Conservation (phyloP, 1,140 invertebrate species). For the Orussus abietinus region DNA sequence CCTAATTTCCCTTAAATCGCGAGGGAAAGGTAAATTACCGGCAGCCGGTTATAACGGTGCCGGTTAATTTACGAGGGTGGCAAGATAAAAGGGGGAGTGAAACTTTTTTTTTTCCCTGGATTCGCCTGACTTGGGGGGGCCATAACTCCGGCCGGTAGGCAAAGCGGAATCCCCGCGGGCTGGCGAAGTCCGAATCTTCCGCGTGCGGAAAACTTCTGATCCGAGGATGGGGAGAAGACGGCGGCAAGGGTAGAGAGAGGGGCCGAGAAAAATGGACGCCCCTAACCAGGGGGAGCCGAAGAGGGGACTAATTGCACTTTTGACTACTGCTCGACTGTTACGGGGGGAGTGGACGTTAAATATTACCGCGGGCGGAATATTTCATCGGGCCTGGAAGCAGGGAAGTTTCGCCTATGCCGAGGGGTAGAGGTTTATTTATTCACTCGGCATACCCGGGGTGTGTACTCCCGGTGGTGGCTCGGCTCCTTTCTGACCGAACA, state of each 20-base stretch:
- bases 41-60: slow-evolving; percentile 13
- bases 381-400: neutral
- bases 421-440: too few species aligned
- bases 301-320: slow-evolving; percentile 1
- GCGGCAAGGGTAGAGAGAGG: neutral
- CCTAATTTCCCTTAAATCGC: neutral
- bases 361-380: neutral
- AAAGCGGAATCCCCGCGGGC: neutral
- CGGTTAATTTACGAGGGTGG: slow-evolving; percentile 16
- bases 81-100: slow-evolving; percentile 20
- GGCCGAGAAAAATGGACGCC: neutral
- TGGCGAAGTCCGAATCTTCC: neutral
- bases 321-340: neutral
- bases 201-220: neutral
- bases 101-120: slow-evolving; percentile 20
- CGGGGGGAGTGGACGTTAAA: neutral
- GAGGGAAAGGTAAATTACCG: slow-evolving; percentile 14
- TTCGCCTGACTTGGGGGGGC: slow-evolving; percentile 6
- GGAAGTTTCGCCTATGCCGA: neutral
- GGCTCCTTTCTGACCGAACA: neutral
- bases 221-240: neutral
- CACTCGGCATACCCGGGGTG: neutral
- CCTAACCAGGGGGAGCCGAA: neutral
- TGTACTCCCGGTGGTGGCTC: neutral
- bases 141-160: neutral